Evolutionary conservation across 2,113 vertebrate species (phyloP).

Genomic region (Strix aluco): DNA sequence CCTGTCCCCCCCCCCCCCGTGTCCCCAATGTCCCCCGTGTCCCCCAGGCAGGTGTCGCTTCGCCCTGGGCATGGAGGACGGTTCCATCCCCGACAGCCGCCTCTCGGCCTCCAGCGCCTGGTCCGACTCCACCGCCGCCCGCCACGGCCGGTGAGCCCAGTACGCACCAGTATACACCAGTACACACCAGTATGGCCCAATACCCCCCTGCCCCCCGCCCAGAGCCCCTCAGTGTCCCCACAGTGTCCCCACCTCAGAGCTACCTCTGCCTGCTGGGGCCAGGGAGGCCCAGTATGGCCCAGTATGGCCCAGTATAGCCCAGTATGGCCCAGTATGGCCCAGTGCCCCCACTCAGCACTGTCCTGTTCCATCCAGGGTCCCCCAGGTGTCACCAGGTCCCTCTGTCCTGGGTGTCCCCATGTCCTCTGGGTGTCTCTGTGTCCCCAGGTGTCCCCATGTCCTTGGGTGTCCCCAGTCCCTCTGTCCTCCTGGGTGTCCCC

Average conservation of each 20-base stretch:
- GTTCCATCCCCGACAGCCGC: conserved; percentile 87
- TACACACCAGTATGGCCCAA: neutral
- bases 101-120: conserved; percentile 91
- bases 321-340: neutral
- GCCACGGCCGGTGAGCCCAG: conserved; percentile 84
- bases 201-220: rapidly evolving
- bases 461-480: neutral
- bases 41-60: conserved; percentile 87
- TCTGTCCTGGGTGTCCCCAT: neutral
- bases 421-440: no score
- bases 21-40: neutral
- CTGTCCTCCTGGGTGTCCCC: neutral
- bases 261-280: neutral
- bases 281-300: neutral
- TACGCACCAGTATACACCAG: neutral
- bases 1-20: no score
- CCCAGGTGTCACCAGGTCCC: neutral
- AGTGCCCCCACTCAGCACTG: neutral
- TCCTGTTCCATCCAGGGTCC: neutral
- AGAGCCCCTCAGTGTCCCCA: neutral
- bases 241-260: neutral
- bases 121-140: conserved; percentile 93
- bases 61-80: conserved; percentile 94
- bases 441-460: no score
- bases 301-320: neutral